Base-by-base conservation (phyloP, 2,888 invertebrate genomes). In the Cataglyphis rosenhaueri region DNA sequence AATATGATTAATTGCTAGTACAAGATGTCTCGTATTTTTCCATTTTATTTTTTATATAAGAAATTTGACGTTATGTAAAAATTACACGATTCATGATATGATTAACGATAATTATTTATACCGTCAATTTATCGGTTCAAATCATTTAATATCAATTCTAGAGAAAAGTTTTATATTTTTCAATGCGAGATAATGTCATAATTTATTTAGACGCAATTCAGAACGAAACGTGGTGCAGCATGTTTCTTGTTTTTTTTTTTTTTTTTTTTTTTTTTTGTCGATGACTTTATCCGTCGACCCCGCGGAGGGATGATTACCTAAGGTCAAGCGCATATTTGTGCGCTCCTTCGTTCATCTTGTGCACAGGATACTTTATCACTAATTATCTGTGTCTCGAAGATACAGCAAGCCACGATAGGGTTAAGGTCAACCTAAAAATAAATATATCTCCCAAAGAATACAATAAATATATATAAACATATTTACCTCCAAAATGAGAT, bases 231-330 rank as follows among this genome's bases (percentile, higher is more conserved):
- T 52, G 29, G 21, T 65, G 25, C 4, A 32, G 44, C 68, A 25
- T 3, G 71, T 41, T 59, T 64, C 64, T 87, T 83, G 79, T 88
- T 84, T 21, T 21, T 21, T 21, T 21, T 87, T 87, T 87, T 84
- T 61, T 88, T 84, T 21, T 21, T 21, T 21, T 21, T 87, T 87
- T 87, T 84, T 61, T 71, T 83, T 57, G 25, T 41, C 61, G 59
- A 52, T 78, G 84, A 81, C 59, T 87, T 84, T 85, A 88, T 88
- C 83, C 83, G 83, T 59, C 89, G 91, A 92, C 90, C 90, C 89
- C 91, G 86, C 85, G 87, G 86, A 75, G 85, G 86, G 88, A 88
- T 85, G 88, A 85, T 90, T 88, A 85, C 85, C 78, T 88, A 85
- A 84, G 87, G 88, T 88, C 87, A 82, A 83, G 85, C 88, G 73